A percentile compares a stretch with the other conserved stretches of the same genome.
phyloP scores from a whole-genome alignment of 2,888 invertebrate genomes.

The Nomada ruficornis region DNA sequence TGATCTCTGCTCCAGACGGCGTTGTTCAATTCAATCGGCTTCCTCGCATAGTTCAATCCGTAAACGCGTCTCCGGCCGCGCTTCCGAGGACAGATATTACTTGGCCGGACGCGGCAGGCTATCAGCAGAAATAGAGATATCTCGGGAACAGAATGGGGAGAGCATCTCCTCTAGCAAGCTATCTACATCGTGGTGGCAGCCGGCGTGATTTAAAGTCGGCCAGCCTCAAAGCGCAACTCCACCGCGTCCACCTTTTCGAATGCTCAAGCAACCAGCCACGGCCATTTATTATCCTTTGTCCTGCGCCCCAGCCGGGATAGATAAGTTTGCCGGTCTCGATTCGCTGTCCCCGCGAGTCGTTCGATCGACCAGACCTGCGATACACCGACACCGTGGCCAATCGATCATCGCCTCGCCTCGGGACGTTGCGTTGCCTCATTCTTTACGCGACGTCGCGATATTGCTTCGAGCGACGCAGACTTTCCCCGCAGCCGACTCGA shows the following conservation, averaged over 20 bases:
- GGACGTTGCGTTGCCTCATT: conserved; percentile 22
- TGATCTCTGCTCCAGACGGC: background rate
- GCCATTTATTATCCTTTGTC: conserved; percentile 75
- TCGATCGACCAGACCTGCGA: conserved; percentile 44
- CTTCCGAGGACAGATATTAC: conserved; percentile 45
- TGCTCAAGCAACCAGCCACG: conserved; percentile 55
- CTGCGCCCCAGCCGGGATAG: conserved; percentile 57
- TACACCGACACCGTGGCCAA: conserved; percentile 36
- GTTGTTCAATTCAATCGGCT: conserved; percentile 6
- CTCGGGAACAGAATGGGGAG: conserved; percentile 44
- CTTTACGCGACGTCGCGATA: conserved; percentile 24
- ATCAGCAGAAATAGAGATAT: conserved; percentile 64
- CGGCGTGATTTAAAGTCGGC: conserved; percentile 68
- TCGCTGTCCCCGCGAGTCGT: conserved; percentile 49
- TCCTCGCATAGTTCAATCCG: conserved; percentile 20
- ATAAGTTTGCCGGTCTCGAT: conserved; percentile 62
- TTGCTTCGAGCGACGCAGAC: conserved; percentile 7
- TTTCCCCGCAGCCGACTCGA: background rate
- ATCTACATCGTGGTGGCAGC: conserved; percentile 58
- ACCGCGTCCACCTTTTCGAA: conserved; percentile 59
- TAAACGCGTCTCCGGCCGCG: conserved; percentile 14
- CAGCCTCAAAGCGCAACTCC: conserved; percentile 53
- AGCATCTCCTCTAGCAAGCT: conserved; percentile 37
- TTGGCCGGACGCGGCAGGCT: conserved; percentile 25
- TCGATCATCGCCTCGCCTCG: conserved; percentile 64